Evolutionary conservation across 2,888 invertebrate species (phyloP), one percentile per base, ranked within the genome.

Genomic region (Lycophotia porphyrea): DNA sequence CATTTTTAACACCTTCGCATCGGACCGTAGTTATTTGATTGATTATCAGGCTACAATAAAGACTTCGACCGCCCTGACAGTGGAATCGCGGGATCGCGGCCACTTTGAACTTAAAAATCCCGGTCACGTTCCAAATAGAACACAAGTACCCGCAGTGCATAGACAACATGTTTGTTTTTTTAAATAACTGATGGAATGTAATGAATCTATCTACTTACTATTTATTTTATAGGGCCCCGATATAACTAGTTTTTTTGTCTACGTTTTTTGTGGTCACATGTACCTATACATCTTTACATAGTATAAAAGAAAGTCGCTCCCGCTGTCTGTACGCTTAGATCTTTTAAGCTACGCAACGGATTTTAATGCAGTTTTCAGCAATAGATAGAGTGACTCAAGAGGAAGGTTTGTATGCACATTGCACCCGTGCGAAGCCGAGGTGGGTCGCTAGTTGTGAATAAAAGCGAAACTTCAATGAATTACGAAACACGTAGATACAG

Each of bases 71-170:
- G 60, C 76, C 76, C 67, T 71, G 74, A 27, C 63, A 52, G 76
- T 42, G 13, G 65, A 21, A 15, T 24, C 11, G 74, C 75, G 49
- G 65, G n/a, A 15, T 24, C 11, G 74, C 75, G 49, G 55, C 47
- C 39, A 47, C 47, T 73, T 67, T 44, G 58, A 67, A 72, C 68
- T 67, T 81, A 55, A 80, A 76, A 55, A 81, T 31, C 55, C 76
- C 27, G 31, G 47, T 82, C 84, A 82, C 84, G 84, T 81, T 47
- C 58, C 34, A 31, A 36, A 84, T 61, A 76, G 69, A 63, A 69
- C 69, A 79, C 71, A 69, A 72, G 42, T 65, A 52, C 44, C 66
- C 58, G 55, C 81, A 44, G 66, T 80, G 65, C 70, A 64, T 80
- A 66, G 58, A 42, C 69, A 84, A 75, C 60, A 75, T 70, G 58